phyloP scores from a whole-genome alignment of 2,113 vertebrate genomes.

The Anser cygnoides region DNA sequence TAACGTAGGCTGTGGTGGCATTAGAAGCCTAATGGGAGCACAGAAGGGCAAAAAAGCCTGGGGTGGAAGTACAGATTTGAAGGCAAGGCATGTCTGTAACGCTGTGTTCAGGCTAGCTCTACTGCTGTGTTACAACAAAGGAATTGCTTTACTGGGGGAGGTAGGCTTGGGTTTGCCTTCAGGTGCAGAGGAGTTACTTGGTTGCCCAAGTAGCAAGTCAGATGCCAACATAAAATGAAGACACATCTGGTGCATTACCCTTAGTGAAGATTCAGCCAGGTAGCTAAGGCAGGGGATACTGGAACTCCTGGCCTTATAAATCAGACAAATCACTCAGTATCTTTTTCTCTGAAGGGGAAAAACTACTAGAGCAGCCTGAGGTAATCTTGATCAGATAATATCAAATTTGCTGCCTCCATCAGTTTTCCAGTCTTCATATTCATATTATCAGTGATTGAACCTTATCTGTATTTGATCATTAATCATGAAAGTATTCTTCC shows the following conservation, averaged over 20 bases:
- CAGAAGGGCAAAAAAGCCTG: neutral
- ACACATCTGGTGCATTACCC: neutral
- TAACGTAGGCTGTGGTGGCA: neutral
- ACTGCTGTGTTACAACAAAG: neutral
- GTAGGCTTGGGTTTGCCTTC: neutral
- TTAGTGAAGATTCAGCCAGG: neutral
- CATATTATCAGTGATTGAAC: neutral
- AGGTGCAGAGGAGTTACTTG: neutral
- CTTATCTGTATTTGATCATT: neutral
- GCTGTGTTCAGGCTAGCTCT: neutral
- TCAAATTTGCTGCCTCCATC: neutral
- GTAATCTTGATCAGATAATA: neutral
- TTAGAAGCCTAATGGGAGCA: neutral
- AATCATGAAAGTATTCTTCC: constrained; percentile 6
- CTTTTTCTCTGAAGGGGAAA: neutral
- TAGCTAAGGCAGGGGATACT: neutral
- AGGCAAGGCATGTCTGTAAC: neutral
- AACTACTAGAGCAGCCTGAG: neutral
- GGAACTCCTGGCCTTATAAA: neutral
- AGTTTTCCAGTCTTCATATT: neutral
- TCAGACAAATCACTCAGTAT: neutral
- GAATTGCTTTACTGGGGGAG: neutral
- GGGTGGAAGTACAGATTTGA: neutral
- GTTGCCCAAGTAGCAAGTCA: neutral
- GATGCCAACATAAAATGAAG: neutral